Conservation (phyloP, 2,113 vertebrate genomes). For the Menidia beryllina region DNA sequence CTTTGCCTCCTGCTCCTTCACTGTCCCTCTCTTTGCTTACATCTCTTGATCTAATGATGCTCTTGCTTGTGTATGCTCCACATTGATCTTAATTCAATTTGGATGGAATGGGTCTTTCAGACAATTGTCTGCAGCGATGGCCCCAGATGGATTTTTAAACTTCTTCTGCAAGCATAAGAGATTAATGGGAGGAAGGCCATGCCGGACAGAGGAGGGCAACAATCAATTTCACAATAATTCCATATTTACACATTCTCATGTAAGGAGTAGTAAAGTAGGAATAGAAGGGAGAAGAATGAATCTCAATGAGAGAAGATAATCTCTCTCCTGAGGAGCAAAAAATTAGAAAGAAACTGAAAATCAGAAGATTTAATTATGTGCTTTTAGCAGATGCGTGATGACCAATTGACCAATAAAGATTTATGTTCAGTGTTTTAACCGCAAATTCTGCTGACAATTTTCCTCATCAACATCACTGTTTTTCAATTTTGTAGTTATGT, state of each 20-base stretch:
- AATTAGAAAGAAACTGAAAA: not conserved
- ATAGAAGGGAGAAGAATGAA: conserved; percentile 5
- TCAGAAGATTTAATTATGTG: not conserved
- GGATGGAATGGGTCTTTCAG: conserved; percentile 81
- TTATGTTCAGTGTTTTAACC: too few relatives aligned
- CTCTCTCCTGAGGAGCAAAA: conserved; percentile 19
- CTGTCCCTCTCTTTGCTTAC: conserved; percentile 62
- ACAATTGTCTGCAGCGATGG: conserved; percentile 80
- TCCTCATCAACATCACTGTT: too few relatives aligned
- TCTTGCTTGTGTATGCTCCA: conserved; percentile 77
- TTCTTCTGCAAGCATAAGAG: conserved; percentile 75
- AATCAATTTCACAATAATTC: conserved; percentile 78
- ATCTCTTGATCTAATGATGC: conserved; percentile 72
- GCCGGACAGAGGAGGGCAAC: conserved; percentile 64
- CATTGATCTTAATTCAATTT: conserved; percentile 85
- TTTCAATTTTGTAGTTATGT: too few relatives aligned
- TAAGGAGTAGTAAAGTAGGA: conserved; percentile 41
- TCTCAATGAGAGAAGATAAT: conserved; percentile 6
- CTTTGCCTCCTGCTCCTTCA: conserved; percentile 48
- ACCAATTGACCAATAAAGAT: too few relatives aligned
- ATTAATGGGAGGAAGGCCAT: conserved; percentile 78
- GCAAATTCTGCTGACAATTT: too few relatives aligned
- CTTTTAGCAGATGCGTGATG: too few relatives aligned
- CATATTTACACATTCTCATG: conserved; percentile 79
- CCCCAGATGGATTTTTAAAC: conserved; percentile 81